phyloP scores from a whole-genome alignment of 2,888 invertebrate genomes.

The Eucriotettix oculatus region DNA sequence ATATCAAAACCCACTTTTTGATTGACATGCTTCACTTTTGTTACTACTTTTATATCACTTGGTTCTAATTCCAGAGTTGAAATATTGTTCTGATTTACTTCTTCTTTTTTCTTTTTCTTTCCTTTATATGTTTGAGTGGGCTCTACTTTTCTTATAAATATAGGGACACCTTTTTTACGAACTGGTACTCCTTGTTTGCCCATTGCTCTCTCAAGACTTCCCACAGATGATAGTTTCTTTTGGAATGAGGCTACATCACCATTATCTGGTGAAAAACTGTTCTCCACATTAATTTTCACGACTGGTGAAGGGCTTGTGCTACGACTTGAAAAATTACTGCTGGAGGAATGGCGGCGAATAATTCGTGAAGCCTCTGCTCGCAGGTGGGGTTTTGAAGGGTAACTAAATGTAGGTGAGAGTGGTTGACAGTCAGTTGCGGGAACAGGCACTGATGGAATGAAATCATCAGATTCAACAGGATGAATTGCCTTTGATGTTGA shows the following conservation, averaged over 20 bases:
- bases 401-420: conserved; percentile 42
- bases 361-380: conserved; percentile 61
- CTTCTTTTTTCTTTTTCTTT: conserved; percentile 3
- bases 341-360: conserved; percentile 66
- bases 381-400: conserved; percentile 30
- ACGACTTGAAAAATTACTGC: conserved; percentile 21
- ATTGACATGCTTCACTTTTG: neutral
- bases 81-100: neutral
- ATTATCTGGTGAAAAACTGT: neutral
- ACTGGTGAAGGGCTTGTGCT: conserved; percentile 10
- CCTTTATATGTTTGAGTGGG: conserved; percentile 7
- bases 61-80: neutral
- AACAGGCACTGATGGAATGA: conserved; percentile 10
- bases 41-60: neutral
- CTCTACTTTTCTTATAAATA: conserved; percentile 5
- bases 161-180: conserved; percentile 8
- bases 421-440: conserved; percentile 16
- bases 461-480: neutral
- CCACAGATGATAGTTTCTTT: neutral
- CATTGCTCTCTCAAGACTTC: neutral
- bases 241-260: too few species aligned
- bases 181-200: neutral
- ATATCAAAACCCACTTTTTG: neutral
- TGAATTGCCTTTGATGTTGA: conserved; percentile 12
- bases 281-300: neutral